These are phyloP conservation scores for Melieria omissa DNA, from an alignment of 2,888 invertebrate species.

Conservation along the genomic window DNA sequence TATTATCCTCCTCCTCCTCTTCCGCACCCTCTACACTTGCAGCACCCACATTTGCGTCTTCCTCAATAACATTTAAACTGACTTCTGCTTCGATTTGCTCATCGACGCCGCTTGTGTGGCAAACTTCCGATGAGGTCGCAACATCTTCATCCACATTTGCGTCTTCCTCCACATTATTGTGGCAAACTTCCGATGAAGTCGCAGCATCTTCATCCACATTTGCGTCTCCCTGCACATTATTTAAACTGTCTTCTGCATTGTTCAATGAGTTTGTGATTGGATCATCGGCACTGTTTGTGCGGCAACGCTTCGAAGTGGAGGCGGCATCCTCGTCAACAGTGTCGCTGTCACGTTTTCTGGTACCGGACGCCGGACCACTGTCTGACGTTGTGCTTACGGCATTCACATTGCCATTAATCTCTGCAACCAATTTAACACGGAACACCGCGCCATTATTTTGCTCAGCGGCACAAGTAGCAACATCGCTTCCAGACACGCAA, in stretches of 20 bases:
- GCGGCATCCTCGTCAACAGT: not conserved
- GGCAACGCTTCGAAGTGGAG: not conserved
- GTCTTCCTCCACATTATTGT: too few relatives aligned
- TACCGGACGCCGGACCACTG: not conserved
- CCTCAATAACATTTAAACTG: not conserved
- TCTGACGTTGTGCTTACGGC: not conserved
- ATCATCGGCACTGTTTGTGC: too few relatives aligned
- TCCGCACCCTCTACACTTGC: not conserved
- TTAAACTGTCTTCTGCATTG: not conserved
- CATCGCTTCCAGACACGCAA: not conserved
- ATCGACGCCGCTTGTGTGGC: too few relatives aligned
- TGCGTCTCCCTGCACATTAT: not conserved
- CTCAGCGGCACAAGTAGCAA: not conserved
- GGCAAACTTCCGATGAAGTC: not conserved
- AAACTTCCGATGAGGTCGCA: too few relatives aligned
- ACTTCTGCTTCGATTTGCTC: not conserved
- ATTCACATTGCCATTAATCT: not conserved
- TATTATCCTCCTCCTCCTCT: not conserved
- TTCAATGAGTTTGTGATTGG: too few relatives aligned
- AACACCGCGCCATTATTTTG: too few relatives aligned
- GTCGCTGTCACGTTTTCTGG: not conserved
- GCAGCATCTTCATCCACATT: not conserved
- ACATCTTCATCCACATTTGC: too few relatives aligned
- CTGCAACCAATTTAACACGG: not conserved
- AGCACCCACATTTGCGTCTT: not conserved